Evolutionary conservation across 2,888 invertebrate species (phyloP).

Genomic region (Aporophyla lueneburgensis): DNA sequence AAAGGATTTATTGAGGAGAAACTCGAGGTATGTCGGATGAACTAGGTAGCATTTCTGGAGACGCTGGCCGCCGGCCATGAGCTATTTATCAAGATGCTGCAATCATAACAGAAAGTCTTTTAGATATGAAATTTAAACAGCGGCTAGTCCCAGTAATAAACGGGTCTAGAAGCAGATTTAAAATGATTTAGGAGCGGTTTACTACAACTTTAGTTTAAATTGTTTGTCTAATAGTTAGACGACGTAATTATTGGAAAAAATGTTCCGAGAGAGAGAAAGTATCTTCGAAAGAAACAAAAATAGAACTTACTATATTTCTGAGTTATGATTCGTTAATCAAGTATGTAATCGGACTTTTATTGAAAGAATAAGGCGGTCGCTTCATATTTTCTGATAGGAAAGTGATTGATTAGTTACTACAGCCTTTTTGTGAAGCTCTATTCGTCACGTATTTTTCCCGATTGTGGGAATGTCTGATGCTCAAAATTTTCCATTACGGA

Average conservation of each 20-base stretch:
- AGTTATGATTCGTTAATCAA: slow-evolving; percentile 48
- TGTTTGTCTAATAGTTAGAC: not conserved
- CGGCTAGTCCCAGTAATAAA: slow-evolving; percentile 7
- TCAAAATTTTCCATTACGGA: slow-evolving; percentile 7
- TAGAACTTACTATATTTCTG: slow-evolving; percentile 13
- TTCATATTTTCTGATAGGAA: slow-evolving; percentile 51
- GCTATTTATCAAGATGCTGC: slow-evolving; percentile 40
- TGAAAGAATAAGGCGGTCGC: slow-evolving; percentile 38
- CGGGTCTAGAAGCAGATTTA: not conserved
- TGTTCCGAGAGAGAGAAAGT: not conserved
- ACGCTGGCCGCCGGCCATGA: slow-evolving; percentile 24
- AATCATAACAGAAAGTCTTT: slow-evolving; percentile 21
- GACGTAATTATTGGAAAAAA: not conserved
- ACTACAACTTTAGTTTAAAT: not conserved
- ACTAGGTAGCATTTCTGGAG: slow-evolving; percentile 14
- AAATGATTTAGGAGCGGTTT: not conserved
- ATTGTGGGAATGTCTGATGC: slow-evolving; percentile 23
- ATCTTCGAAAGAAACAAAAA: not conserved
- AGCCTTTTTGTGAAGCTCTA: slow-evolving; percentile 28
- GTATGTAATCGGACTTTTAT: slow-evolving; percentile 57
- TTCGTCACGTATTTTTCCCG: slow-evolving; percentile 36
- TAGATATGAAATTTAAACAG: slow-evolving; percentile 41
- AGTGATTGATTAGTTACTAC: slow-evolving; percentile 54
- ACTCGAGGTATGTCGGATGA: slow-evolving; percentile 6
- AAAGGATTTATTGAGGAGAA: slow-evolving; percentile 20